Percentiles rank a stretch among this genome's conserved stretches.
Evolutionary conservation across 2,113 vertebrate species (phyloP).

Genomic region (Caranx ignobilis): DNA sequence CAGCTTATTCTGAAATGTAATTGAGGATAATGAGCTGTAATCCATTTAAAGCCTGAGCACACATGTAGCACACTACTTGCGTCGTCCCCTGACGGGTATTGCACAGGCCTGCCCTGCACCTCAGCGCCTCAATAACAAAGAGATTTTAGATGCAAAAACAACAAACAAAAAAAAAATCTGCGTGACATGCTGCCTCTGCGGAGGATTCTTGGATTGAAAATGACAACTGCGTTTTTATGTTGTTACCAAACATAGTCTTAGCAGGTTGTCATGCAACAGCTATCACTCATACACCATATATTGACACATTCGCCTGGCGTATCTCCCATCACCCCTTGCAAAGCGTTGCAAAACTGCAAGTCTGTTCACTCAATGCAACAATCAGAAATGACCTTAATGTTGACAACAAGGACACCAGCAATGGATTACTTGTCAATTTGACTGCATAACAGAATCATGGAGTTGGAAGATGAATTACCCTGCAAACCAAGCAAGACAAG

Average conservation of each 20-base stretch:
- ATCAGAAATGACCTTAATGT: constrained; percentile 85
- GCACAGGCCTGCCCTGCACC: constrained; percentile 16
- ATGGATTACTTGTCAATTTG: constrained; percentile 88
- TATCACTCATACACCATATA: constrained; percentile 35
- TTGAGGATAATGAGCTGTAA: constrained; percentile 79
- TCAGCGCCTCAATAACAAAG: constrained; percentile 24
- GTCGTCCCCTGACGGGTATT: constrained; percentile 53
- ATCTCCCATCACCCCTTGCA: constrained; percentile 58
- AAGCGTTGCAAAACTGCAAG: constrained; percentile 59
- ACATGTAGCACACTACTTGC: not conserved
- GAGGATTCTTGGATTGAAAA: constrained; percentile 11
- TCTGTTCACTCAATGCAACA: constrained; percentile 75
- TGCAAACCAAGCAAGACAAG: constrained; percentile 84
- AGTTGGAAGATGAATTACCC: constrained; percentile 85
- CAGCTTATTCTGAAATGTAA: constrained; percentile 65
- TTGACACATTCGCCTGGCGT: constrained; percentile 45
- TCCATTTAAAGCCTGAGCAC: constrained; percentile 74
- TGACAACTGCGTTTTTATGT: constrained; percentile 3
- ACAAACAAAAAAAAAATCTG: too few species aligned
- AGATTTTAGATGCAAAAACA: constrained; percentile 15
- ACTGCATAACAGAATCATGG: constrained; percentile 85
- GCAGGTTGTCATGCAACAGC: constrained; percentile 33
- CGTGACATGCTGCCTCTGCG: not conserved
- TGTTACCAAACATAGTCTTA: constrained; percentile 2
- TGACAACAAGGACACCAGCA: constrained; percentile 85